Evolutionary conservation across 2,888 invertebrate genomes (phyloP).

Genomic region (Blastobasis adustella): DNA sequence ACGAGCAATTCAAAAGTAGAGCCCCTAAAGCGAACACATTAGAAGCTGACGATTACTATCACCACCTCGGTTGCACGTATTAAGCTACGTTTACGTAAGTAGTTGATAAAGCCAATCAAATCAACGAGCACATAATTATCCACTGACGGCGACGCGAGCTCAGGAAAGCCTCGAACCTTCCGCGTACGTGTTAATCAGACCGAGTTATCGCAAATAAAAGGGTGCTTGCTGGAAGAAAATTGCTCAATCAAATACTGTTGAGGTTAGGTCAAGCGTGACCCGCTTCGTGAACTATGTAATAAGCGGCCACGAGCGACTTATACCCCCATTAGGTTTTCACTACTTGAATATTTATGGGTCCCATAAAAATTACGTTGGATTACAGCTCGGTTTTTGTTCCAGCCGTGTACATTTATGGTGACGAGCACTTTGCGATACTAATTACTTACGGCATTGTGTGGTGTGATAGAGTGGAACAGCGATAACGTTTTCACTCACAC

Average conservation of each 20-base stretch:
- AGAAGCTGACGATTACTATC: too few species aligned
- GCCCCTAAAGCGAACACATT: too few species aligned
- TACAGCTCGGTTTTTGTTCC: too few species aligned
- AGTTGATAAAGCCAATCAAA: too few species aligned
- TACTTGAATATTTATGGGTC: conserved; percentile 40
- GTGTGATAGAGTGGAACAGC: too few species aligned
- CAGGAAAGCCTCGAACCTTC: too few species aligned
- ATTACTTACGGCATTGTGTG: neutral
- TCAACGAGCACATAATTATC: too few species aligned
- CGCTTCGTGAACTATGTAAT: conserved; percentile 43
- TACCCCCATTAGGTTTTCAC: conserved; percentile 47
- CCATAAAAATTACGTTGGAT: conserved; percentile 22
- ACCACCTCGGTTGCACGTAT: too few species aligned
- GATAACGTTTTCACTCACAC: too few species aligned
- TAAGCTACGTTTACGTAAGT: too few species aligned
- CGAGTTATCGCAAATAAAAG: conserved; percentile 29
- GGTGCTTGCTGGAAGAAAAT: conserved; percentile 45
- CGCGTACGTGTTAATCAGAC: conserved; percentile 39
- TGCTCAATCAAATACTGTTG: conserved; percentile 44
- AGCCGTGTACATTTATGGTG: neutral
- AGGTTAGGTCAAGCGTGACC: conserved; percentile 46
- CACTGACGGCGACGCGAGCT: too few species aligned
- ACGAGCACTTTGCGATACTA: neutral
- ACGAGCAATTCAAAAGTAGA: too few species aligned
- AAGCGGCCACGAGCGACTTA: conserved; percentile 36